These are phyloP conservation scores for Mycalesis mineus DNA, from an alignment of 2,888 invertebrate species.

Conservation along the genomic window DNA sequence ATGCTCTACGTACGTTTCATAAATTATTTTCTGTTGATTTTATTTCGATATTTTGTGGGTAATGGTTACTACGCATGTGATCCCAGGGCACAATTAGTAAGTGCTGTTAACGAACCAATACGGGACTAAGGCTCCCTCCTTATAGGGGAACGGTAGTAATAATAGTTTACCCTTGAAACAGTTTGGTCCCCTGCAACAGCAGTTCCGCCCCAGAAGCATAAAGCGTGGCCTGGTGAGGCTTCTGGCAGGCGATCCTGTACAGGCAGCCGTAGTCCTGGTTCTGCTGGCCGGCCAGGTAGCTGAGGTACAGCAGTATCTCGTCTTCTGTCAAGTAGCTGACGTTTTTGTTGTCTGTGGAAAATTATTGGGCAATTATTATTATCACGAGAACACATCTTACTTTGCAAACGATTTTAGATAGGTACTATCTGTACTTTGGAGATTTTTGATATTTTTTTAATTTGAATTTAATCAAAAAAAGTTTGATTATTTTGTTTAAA, in stretches of 20 bases:
- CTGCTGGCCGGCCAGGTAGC: slow-evolving; percentile 82
- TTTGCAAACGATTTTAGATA: too few species aligned
- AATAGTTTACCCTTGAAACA: slow-evolving; percentile 79
- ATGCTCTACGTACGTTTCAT: too few species aligned
- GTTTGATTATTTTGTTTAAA: too few species aligned
- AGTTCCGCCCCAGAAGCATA: slow-evolving; percentile 89
- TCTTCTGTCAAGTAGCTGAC: slow-evolving; percentile 79
- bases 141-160: not conserved
- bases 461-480: too few species aligned
- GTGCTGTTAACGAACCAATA: too few species aligned
- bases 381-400: not conserved
- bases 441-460: too few species aligned
- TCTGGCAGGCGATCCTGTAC: slow-evolving; percentile 86
- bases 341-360: slow-evolving; percentile 58
- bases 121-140: too few species aligned
- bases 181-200: slow-evolving; percentile 82
- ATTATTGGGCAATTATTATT: not conserved
- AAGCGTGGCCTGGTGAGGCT: slow-evolving; percentile 83
- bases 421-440: too few species aligned
- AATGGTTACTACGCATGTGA: too few species aligned
- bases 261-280: slow-evolving; percentile 84
- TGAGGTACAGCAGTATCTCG: slow-evolving; percentile 83
- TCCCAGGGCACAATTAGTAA: too few species aligned
- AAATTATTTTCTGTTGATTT: too few species aligned
- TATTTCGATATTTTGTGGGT: too few species aligned